Base-by-base conservation (phyloP, 2,888 invertebrate species). In the Sepioteuthis lessoniana region DNA sequence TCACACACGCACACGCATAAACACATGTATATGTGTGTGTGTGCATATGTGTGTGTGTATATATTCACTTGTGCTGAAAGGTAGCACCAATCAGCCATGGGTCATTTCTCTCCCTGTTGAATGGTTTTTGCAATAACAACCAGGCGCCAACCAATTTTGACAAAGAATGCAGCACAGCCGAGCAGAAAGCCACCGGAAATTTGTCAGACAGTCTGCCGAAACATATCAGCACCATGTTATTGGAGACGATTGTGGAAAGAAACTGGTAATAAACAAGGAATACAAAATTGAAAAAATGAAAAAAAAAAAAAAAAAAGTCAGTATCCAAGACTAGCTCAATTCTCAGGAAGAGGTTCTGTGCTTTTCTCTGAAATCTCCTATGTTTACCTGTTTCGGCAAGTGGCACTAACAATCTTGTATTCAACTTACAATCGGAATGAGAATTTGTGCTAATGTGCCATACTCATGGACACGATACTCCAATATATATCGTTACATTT, bases 91-190 rank as follows among this genome's bases (percentile, higher is more conserved):
- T 76, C 76, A 76, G 76, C 76, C 76, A 76, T 76, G 76, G 76
- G 76, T 76, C 76, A 76, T 76, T 76, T 76, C 76, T 76, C 35
- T 76, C 76, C n/a, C 76, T 76, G 76, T 76, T 76, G 76, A 76
- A 76, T 76, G n/a, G n/a, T 76, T 76, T 76, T 76, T 76, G 76
- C 76, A 76, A 76, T 76, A 76, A 76, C 76, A 76, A 76, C n/a
- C 76, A 76, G 76, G 76, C 76, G 76, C 76, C 76, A 76, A 76
- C 76, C 76, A 76, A 76, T 76, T 76, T 76, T 76, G 76, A 76
- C 76, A 76, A 76, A 76, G 76, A 76, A 76, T 76, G 76, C 76
- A n/a, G 76, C 25, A 76, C 76, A 76, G 76, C 76, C 76, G 35
- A 76, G 76, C 76, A 76, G 76, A 76, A 76, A 76, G n/a, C 35